phyloP scores from a whole-genome alignment of 2,888 invertebrate species.

The Ferrisia virgata region DNA sequence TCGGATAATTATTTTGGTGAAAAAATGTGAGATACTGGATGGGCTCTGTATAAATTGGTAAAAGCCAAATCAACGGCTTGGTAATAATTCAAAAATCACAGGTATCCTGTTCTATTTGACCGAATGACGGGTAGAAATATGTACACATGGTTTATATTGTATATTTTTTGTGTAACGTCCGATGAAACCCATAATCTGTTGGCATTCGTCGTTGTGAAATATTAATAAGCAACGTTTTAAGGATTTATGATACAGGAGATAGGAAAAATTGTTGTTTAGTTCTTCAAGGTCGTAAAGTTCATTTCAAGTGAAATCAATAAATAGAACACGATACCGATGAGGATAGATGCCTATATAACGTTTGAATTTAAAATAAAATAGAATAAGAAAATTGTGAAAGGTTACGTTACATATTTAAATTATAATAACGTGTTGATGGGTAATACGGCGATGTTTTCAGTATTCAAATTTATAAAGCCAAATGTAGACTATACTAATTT shows the following conservation, averaged over 20 bases:
- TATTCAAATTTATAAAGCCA: no score
- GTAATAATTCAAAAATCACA: neutral
- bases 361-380: neutral
- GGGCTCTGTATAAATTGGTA: no score
- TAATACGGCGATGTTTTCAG: no score
- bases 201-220: neutral
- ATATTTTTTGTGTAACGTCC: no score
- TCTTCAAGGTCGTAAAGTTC: neutral
- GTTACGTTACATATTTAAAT: neutral
- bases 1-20: no score
- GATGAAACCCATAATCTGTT: slow-evolving; percentile 4
- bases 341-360: neutral
- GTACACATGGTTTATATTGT: no score
- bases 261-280: neutral
- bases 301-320: neutral
- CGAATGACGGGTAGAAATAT: neutral
- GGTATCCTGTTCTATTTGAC: neutral
- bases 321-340: neutral
- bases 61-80: no score
- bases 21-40: no score
- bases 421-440: neutral
- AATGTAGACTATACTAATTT: no score
- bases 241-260: neutral
- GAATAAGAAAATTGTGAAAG: neutral
- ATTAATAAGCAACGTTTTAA: neutral